Conservation (phyloP, 92 coral and sea anemone species). For the Zoanthus sansibaricus region DNA sequence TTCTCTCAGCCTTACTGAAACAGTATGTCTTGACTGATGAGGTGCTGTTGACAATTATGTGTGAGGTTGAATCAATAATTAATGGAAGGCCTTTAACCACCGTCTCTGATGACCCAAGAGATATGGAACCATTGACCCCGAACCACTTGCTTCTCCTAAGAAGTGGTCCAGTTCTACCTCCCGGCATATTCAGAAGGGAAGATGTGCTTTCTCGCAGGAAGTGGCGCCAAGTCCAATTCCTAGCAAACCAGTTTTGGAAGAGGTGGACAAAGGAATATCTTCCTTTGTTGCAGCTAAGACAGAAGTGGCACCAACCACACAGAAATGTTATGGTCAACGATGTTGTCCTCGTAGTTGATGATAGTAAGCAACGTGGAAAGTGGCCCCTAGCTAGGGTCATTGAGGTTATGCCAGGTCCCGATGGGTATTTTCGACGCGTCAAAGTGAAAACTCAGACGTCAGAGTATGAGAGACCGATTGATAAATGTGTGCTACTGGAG, state of each 20-base stretch:
- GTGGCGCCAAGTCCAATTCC: conserved; percentile 40
- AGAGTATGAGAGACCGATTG: conserved; percentile 20
- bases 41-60: conserved; percentile 15
- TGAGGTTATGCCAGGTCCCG: not conserved
- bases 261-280: conserved; percentile 28
- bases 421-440: conserved; percentile 1
- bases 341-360: conserved; percentile 18
- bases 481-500: conserved; percentile 20
- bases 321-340: conserved; percentile 23
- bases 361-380: not conserved
- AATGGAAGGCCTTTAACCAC: conserved; percentile 36
- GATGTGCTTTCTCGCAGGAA: conserved; percentile 11
- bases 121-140: conserved; percentile 32
- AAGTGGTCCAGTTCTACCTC: conserved; percentile 25
- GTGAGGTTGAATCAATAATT: conserved; percentile 39
- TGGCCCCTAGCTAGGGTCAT: conserved; percentile 36
- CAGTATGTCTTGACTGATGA: conserved; percentile 18
- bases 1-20: not conserved
- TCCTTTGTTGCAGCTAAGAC: conserved; percentile 10
- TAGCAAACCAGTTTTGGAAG: conserved; percentile 28
- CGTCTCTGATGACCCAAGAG: conserved; percentile 33
- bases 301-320: conserved; percentile 11
- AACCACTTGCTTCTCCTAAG: conserved; percentile 30
- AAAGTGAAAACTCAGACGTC: conserved; percentile 20
- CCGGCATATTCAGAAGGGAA: conserved; percentile 33